These are phyloP conservation scores for Drosophila bunnanda DNA, from an alignment of 2,888 invertebrate genomes.

Conservation along the genomic window DNA sequence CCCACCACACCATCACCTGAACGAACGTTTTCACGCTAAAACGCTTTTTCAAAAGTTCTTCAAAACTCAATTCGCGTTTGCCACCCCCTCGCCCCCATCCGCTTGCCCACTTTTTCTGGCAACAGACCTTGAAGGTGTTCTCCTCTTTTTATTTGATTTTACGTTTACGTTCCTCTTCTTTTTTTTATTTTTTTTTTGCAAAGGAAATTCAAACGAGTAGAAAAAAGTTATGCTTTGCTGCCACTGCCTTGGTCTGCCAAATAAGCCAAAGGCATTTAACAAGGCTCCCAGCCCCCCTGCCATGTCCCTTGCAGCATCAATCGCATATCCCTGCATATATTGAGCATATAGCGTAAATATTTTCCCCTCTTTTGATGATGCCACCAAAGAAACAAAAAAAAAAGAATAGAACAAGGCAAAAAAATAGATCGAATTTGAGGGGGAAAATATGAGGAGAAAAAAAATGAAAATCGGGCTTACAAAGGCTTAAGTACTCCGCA, in stretches of 20 bases:
- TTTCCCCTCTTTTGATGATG: constrained; percentile 51
- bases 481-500: neutral
- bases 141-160: constrained; percentile 26
- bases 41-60: constrained; percentile 71
- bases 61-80: constrained; percentile 55
- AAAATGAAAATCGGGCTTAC: neutral
- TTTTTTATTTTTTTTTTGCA: constrained; percentile 20
- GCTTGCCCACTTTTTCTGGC: constrained; percentile 19
- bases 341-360: constrained; percentile 28
- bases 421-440: neutral
- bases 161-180: constrained; percentile 3
- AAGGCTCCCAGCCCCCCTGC: neutral
- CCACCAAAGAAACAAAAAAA: constrained; percentile 13
- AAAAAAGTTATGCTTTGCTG: constrained; percentile 53
- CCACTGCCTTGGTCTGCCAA: constrained; percentile 41
- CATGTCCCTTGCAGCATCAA: constrained; percentile 7
- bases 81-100: neutral
- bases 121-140: constrained; percentile 48
- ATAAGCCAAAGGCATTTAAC: constrained; percentile 65
- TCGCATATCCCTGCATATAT: constrained; percentile 30
- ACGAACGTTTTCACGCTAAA: constrained; percentile 70
- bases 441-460: neutral
- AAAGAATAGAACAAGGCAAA: neutral
- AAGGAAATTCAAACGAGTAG: constrained; percentile 56
- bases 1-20: constrained; percentile 48